Base-by-base conservation (phyloP, 2,888 invertebrate species). In the Drosophila neutralis region DNA sequence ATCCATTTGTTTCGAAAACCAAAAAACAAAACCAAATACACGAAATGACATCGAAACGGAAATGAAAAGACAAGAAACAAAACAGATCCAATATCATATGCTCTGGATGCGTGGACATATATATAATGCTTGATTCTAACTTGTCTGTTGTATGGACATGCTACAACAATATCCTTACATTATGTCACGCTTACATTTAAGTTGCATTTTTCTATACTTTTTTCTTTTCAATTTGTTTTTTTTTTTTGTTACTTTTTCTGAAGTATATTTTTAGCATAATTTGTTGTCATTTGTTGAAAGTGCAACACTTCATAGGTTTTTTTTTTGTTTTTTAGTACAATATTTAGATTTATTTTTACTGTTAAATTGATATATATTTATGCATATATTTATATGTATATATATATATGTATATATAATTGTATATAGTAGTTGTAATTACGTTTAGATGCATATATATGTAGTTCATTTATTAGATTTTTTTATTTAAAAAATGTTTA, bases 321-420 rank as follows among this genome's bases (percentile, higher is more conserved):
- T 5, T 65, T 65, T 24, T 61, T 67, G 48, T 69, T 61, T 68
- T 87, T 83, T 87, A 89, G 78, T 89, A 89, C 90, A 87, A 87
- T 87, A 87, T 83, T 89, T 80, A 85, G 80, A 82, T 87, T 89
- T 88, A 87, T 86, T 87, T 73, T 86, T 87, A 86, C 87, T 84
- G 78, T 89, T 86, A 84, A 89, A 80, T 89, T 87, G 87, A 89
- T 89, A 89, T 89, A 87, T 24, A 24, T 86, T 71, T 87, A 81
- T 81, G 77, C 77, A 78, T 82, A 82, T 87, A 80, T 78, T 76
- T 81, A 81, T 82, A 82, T 82, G 67, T 82, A 83, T 27, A 27
- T 87, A 81, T 82, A 69, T 77, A 83, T 86, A 79, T 79, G 52
- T 76, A 70, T 80, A 87, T 88, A 84, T 85, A 85, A 82, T 83